Evolutionary conservation across 2,797 vertebrate genomes (phyloP).

Genomic region (Pyrocephalus nanus): DNA sequence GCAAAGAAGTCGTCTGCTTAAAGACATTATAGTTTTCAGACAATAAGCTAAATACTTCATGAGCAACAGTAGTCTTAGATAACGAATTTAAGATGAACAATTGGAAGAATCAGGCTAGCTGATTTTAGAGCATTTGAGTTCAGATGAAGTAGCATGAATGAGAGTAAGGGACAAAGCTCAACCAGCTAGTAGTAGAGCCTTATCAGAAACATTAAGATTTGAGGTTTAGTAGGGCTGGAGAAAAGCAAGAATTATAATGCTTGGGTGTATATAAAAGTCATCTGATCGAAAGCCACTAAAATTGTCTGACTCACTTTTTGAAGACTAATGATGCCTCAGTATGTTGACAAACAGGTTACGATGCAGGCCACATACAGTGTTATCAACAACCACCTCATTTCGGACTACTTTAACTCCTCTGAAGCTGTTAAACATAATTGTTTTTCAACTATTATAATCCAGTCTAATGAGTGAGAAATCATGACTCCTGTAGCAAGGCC

Average conservation of each 20-base stretch:
- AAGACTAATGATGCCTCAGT: background rate
- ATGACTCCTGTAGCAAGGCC: background rate
- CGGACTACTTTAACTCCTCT: background rate
- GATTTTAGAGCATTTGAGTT: background rate
- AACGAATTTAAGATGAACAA: background rate
- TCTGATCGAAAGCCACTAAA: background rate
- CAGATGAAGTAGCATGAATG: background rate
- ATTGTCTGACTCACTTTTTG: background rate
- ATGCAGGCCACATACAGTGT: background rate
- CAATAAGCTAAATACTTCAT: background rate
- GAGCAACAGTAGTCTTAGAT: background rate
- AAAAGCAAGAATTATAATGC: background rate
- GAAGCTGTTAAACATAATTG: background rate
- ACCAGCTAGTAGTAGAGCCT: background rate
- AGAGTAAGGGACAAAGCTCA: background rate
- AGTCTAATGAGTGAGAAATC: background rate
- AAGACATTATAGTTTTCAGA: background rate
- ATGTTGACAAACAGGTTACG: background rate
- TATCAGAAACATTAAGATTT: background rate
- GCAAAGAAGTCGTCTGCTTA: background rate
- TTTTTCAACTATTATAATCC: background rate
- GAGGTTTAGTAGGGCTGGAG: background rate
- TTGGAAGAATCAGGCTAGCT: background rate
- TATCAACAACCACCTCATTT: background rate
- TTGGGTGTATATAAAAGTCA: background rate